phyloP scores from a whole-genome alignment of 2,888 invertebrate genomes.

The Thecophora atra region DNA sequence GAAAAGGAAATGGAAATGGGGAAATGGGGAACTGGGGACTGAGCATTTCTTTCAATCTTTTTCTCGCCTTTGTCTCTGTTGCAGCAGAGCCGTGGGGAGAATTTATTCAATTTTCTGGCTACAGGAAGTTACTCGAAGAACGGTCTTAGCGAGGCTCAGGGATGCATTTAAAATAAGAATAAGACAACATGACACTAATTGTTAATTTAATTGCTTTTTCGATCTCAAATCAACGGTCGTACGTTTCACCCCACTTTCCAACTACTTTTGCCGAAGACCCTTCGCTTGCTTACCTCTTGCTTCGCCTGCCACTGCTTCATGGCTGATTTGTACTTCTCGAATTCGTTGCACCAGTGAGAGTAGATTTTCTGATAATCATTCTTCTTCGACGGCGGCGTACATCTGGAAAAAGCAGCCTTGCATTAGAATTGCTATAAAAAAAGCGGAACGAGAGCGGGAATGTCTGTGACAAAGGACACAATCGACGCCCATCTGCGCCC shows the following conservation, averaged over 20 bases:
- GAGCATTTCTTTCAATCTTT: neutral
- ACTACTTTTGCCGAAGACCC: neutral
- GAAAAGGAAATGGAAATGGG: neutral
- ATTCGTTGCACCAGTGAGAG: slow-evolving; percentile 98
- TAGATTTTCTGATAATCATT: slow-evolving; percentile 95
- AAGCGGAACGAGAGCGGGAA: slow-evolving; percentile 21
- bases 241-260: no score
- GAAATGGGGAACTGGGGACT: neutral
- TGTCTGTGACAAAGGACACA: slow-evolving; percentile 40
- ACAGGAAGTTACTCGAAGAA: slow-evolving; percentile 37
- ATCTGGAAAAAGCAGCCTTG: slow-evolving; percentile 65
- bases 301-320: slow-evolving; percentile 96
- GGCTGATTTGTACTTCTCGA: slow-evolving; percentile 95
- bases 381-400: slow-evolving; percentile 88
- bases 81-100: slow-evolving; percentile 46
- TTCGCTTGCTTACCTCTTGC: slow-evolving; percentile 77
- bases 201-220: slow-evolving; percentile 40
- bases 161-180: neutral
- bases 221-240: neutral
- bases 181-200: slow-evolving; percentile 26
- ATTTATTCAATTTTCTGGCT: slow-evolving; percentile 62
- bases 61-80: neutral
- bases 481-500: slow-evolving; percentile 36
- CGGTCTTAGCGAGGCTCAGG: no score
- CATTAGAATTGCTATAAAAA: neutral